A percentile compares a stretch with the other conserved stretches of the same genome.
Conservation (phyloP, 1,140 invertebrate genomes). For the Macrosteles quadrilineatus region DNA sequence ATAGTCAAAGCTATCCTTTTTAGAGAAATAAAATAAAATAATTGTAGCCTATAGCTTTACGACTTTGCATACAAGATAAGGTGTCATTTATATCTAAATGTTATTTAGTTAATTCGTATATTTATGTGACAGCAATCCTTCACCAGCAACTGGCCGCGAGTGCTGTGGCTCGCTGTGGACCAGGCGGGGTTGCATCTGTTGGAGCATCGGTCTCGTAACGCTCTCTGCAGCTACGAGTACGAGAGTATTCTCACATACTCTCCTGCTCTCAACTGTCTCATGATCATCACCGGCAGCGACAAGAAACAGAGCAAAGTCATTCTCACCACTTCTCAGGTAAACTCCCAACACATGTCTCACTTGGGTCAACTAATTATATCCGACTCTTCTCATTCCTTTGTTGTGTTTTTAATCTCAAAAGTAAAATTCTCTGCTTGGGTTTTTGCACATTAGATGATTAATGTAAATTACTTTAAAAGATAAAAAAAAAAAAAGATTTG, state of each 20-base stretch:
- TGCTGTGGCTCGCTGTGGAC: slow-evolving; percentile 90
- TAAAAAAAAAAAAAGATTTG: too few species aligned
- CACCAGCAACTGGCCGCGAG: slow-evolving; percentile 90
- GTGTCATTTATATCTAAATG: too few species aligned
- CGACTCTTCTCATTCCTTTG: background rate
- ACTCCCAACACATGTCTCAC: background rate
- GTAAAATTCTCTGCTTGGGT: too few species aligned
- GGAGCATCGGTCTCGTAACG: slow-evolving; percentile 82
- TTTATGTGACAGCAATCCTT: slow-evolving; percentile 77
- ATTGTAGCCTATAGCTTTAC: too few species aligned
- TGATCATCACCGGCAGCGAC: slow-evolving; percentile 85
- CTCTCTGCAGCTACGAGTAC: slow-evolving; percentile 88
- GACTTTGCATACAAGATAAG: too few species aligned
- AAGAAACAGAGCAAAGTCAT: slow-evolving; percentile 92
- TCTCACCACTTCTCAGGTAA: slow-evolving; percentile 80
- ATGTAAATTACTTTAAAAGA: too few species aligned
- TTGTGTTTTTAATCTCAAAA: background rate
- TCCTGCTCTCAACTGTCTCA: slow-evolving; percentile 83
- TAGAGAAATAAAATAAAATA: too few species aligned
- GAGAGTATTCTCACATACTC: slow-evolving; percentile 83
- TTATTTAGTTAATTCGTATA: too few species aligned
- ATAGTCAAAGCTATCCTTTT: too few species aligned
- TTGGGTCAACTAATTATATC: too few species aligned
- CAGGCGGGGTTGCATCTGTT: slow-evolving; percentile 90
- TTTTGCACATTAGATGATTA: too few species aligned